Evolutionary conservation across 37 sponge, comb jelly and placozoan species (phyloP).

Genomic region (Spongilla lacustris): DNA sequence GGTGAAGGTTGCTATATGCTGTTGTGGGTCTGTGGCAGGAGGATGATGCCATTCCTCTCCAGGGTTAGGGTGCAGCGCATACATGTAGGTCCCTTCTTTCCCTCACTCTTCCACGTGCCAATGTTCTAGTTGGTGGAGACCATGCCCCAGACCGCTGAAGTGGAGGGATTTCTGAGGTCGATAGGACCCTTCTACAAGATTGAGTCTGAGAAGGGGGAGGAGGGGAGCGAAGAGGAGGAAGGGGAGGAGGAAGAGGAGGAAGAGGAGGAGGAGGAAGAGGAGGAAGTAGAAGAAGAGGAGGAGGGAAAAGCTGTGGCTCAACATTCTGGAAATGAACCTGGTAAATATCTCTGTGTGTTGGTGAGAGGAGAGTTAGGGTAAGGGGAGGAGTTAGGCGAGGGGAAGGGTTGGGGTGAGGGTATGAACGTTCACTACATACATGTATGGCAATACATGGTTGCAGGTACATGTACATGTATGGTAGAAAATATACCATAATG

Average conservation of each 20-base stretch:
- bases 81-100: no score
- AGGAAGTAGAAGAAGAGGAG: slow-evolving; percentile 12
- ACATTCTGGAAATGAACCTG: neutral
- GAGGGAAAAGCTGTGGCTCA: neutral
- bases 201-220: slow-evolving; percentile 16
- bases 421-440: neutral
- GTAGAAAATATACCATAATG: no score
- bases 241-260: neutral
- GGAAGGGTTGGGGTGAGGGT: no score
- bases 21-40: no score
- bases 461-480: neutral
- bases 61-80: no score
- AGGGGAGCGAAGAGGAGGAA: neutral
- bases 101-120: neutral
- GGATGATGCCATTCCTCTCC: no score
- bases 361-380: neutral
- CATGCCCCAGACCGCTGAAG: slow-evolving; percentile 70
- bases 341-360: neutral
- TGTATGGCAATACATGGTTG: neutral
- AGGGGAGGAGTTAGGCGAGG: neutral
- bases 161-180: slow-evolving; percentile 50
- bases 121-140: slow-evolving; percentile 56
- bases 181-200: slow-evolving; percentile 49
- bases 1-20: no score
- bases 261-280: slow-evolving; percentile 2